A percentile compares a stretch with the other conserved stretches of the same genome.
These are phyloP conservation scores for Ophraella communa DNA, from an alignment of 2,888 invertebrate species.

Conservation along the genomic window DNA sequence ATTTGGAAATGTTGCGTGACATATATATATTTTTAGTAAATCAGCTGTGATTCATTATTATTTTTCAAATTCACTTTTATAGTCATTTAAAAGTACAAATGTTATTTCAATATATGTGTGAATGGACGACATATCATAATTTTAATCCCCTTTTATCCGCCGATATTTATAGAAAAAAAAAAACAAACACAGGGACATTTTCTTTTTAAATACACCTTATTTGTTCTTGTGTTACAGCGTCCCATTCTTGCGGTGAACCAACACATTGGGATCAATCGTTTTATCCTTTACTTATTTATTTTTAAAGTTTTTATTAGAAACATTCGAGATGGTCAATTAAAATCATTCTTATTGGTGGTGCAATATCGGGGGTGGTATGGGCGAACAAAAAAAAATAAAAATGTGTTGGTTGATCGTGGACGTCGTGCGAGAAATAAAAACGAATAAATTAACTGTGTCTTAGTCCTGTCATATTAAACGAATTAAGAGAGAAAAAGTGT, in stretches of 20 bases:
- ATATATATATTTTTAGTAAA: background rate
- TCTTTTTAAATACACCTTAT: conserved; percentile 28
- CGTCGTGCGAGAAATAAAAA: conserved; percentile 45
- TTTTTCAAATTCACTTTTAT: conserved; percentile 58
- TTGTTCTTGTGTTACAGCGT: conserved; percentile 30
- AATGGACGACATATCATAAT: conserved; percentile 55
- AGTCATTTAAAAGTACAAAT: conserved; percentile 85
- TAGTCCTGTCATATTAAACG: conserved; percentile 63
- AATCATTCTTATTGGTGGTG: background rate
- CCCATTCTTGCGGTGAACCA: background rate
- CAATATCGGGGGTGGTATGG: background rate
- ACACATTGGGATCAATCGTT: too few species aligned
- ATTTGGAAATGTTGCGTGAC: too few species aligned
- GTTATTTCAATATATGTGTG: conserved; percentile 61
- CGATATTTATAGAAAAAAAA: conserved; percentile 22
- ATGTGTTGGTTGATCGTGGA: conserved; percentile 22
- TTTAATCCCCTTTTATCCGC: conserved; percentile 41
- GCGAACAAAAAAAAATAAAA: too few species aligned
- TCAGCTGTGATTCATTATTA: background rate
- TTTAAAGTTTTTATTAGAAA: too few species aligned
- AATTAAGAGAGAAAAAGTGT: conserved; percentile 57
- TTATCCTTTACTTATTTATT: too few species aligned
- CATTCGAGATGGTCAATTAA: background rate
- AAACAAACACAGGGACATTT: conserved; percentile 35
- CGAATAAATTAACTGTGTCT: conserved; percentile 62